phyloP scores from a whole-genome alignment of 2,797 vertebrate species.

The Rhynchotus rufescens region DNA sequence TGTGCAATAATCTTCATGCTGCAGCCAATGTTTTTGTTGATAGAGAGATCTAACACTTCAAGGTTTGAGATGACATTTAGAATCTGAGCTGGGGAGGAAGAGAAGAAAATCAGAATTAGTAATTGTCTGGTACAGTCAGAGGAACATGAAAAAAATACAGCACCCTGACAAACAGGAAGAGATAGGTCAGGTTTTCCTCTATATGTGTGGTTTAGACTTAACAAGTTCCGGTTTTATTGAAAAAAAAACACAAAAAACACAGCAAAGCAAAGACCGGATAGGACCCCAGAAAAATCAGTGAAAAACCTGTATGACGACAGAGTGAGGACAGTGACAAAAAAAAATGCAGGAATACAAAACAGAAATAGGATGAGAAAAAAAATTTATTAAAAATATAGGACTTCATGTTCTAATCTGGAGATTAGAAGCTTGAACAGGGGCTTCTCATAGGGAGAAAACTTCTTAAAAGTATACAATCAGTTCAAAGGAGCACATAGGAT shows the following conservation, averaged over 20 bases:
- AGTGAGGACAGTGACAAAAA: neutral
- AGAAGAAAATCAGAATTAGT: neutral
- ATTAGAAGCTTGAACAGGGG: neutral
- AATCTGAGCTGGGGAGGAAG: conserved; percentile 74
- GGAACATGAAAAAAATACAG: neutral
- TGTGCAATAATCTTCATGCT: conserved; percentile 75
- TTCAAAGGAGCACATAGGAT: neutral
- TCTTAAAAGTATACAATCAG: neutral
- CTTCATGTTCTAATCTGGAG: neutral
- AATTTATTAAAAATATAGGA: neutral
- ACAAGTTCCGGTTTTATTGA: neutral
- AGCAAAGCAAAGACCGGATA: neutral
- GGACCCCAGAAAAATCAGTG: neutral
- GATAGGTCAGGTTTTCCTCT: neutral
- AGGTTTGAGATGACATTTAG: conserved; percentile 75
- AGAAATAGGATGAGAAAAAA: neutral
- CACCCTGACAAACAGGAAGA: neutral
- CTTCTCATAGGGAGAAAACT: neutral
- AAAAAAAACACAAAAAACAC: neutral
- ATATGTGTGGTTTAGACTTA: neutral
- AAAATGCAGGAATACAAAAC: neutral
- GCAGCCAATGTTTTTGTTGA: conserved; percentile 81
- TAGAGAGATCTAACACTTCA: conserved; percentile 86
- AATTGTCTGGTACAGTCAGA: neutral
- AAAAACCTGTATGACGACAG: neutral